These are phyloP conservation scores for Garrulus glandarius DNA, from an alignment of 2,797 vertebrate species.

Conservation along the genomic window DNA sequence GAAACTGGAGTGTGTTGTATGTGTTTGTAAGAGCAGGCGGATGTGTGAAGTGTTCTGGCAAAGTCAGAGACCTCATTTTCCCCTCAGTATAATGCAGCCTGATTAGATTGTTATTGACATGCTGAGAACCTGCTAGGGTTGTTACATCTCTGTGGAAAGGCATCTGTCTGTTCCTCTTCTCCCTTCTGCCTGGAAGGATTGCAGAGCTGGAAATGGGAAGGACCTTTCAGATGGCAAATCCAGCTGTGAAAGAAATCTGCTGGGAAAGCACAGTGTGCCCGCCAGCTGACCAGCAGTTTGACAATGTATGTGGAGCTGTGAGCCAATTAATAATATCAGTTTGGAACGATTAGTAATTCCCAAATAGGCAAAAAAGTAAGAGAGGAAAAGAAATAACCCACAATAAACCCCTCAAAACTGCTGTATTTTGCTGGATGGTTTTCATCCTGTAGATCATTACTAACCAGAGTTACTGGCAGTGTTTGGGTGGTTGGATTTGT, in stretches of 20 bases:
- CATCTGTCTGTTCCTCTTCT: slow-evolving; percentile 36
- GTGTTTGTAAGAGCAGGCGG: slow-evolving; percentile 43
- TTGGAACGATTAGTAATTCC: slow-evolving; percentile 52
- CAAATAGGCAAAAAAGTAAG: neutral
- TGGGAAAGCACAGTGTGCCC: slow-evolving; percentile 36
- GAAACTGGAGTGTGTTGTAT: slow-evolving; percentile 34
- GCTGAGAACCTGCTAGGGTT: slow-evolving; percentile 54
- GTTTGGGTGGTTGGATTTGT: neutral
- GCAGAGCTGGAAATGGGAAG: slow-evolving; percentile 43
- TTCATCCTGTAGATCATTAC: neutral
- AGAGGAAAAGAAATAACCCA: neutral
- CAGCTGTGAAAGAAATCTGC: slow-evolving; percentile 67
- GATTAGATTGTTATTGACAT: slow-evolving; percentile 72
- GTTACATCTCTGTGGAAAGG: slow-evolving; percentile 52
- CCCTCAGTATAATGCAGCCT: slow-evolving; percentile 63
- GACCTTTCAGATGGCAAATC: slow-evolving; percentile 41
- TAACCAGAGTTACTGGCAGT: neutral
- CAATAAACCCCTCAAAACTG: neutral
- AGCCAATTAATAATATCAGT: slow-evolving; percentile 56
- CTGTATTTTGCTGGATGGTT: neutral
- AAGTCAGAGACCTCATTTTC: slow-evolving; percentile 59
- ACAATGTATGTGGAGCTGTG: slow-evolving; percentile 26
- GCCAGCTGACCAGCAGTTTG: slow-evolving; percentile 53
- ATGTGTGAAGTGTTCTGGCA: slow-evolving; percentile 57
- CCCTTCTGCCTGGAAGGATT: slow-evolving; percentile 34